These are phyloP conservation scores for Patella caerulea DNA, from an alignment of 2,888 invertebrate species.

Conservation along the genomic window DNA sequence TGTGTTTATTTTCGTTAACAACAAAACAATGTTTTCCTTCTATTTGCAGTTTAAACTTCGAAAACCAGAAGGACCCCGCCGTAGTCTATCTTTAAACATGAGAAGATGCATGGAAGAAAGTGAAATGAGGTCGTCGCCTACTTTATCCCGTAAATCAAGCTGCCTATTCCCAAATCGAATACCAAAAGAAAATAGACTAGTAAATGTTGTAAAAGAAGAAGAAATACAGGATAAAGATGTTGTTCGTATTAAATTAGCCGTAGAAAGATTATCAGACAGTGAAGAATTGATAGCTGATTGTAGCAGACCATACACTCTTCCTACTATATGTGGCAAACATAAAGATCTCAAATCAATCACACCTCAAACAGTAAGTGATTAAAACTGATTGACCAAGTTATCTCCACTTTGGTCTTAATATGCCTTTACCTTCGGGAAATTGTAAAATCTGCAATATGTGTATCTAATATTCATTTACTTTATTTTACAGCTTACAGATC, in stretches of 20 bases:
- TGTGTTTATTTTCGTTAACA: no score
- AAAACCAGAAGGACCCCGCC: no score
- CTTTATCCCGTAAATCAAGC: no score
- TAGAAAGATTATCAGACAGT: conserved; percentile 8
- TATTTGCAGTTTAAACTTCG: no score
- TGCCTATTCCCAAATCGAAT: no score
- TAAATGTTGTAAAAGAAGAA: background rate
- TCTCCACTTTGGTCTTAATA: no score
- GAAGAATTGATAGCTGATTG: conserved; percentile 9
- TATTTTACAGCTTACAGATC: conserved; percentile 58
- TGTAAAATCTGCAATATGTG: background rate
- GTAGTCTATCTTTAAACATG: no score
- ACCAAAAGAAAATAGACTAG: background rate
- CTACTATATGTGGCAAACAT: conserved; percentile 14
- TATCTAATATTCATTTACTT: conserved; percentile 9
- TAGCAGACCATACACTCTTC: conserved; percentile 14
- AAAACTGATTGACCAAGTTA: no score
- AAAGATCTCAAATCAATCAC: conserved; percentile 19
- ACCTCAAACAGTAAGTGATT: conserved; percentile 7
- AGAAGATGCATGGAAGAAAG: no score
- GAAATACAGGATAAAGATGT: background rate
- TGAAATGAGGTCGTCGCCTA: no score
- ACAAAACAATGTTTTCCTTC: no score
- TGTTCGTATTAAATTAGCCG: background rate
- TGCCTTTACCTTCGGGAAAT: no score